These are phyloP conservation scores for Dolichopus griseipennis DNA, from an alignment of 2,888 invertebrate species.

Conservation along the genomic window DNA sequence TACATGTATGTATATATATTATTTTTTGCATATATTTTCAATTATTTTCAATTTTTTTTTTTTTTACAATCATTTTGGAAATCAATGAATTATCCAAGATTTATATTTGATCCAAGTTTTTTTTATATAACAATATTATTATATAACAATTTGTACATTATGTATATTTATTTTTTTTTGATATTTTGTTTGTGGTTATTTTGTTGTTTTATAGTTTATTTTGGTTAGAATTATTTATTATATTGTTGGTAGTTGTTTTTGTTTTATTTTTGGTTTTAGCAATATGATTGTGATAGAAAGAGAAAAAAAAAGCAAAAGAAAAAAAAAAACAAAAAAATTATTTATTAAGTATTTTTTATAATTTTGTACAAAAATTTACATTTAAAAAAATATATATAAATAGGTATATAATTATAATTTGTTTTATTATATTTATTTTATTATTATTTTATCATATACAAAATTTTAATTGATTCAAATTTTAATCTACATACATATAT, in stretches of 20 bases:
- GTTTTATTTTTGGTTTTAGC: no score
- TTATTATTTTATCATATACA: no score
- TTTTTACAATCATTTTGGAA: background rate
- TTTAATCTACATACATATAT: no score
- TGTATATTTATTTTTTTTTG: slow-evolving; percentile 8
- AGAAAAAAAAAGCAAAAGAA: slow-evolving; percentile 29
- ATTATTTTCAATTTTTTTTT: no score
- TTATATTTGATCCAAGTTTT: no score
- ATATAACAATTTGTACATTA: background rate
- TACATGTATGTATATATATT: background rate
- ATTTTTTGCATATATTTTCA: no score
- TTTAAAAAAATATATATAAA: slow-evolving; percentile 19
- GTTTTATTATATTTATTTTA: no score
- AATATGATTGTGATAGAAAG: slow-evolving; percentile 23
- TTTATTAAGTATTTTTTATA: background rate
- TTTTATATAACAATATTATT: no score
- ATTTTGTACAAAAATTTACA: slow-evolving; percentile 18
- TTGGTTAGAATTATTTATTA: slow-evolving; percentile 28
- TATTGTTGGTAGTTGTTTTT: slow-evolving; percentile 22
- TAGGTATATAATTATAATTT: no score
- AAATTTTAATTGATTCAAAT: no score
- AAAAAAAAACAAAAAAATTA: slow-evolving; percentile 30
- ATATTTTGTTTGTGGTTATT: slow-evolving; percentile 9
- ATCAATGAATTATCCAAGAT: background rate
- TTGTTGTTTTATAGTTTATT: slow-evolving; percentile 8